Evolutionary conservation across 2,797 vertebrate species (phyloP), one percentile per base, ranked within the genome.

Genomic region (Epinephelus awoara): DNA sequence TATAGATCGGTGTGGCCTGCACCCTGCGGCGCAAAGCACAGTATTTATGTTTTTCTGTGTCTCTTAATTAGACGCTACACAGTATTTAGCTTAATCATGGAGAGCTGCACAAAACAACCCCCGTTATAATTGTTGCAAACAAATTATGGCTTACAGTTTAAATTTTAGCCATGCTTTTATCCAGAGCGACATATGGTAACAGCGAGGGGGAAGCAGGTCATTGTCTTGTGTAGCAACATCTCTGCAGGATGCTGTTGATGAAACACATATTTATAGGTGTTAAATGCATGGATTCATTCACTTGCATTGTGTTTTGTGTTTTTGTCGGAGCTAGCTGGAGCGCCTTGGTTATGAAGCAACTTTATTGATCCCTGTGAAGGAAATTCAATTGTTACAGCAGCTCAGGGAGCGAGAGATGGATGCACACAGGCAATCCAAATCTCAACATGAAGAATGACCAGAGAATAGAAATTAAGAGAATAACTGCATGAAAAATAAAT

Each of bases 1-100:
- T 87, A 80, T 88, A 70, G 88, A 90, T 79, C 50, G 38, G 27
- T 79, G 74, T 74, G 75, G 79, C 72, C 72, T 70, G 74, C 65
- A 56, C 70, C 66, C 54, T 69, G 67, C 21, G 4, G 75, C 56
- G 68, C 74, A 68, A 76, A 70, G 57, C 67, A 40, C 6, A 56
- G 25, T 62, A 19, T 85, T 77, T 79, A 52, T 74, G 67, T 70
- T 23, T 51, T 44, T 40, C 52, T 52, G n/a, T 61, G 66, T 77
- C 72, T 76, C 61, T 82, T 83, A 61, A 81, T 77, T 67, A 75
- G 34, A 71, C 50, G 27, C 67, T 42, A 17, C 46, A 55, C 46
- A 58, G 25, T 67, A 34, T 77, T 77, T 38, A 71, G 67, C 54
- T 80, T 64, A 50, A 76, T 83, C 46, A 54, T 0, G 15, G 61